phyloP scores from a whole-genome alignment of 1,140 invertebrate genomes.

The Agrypnia vestita region DNA sequence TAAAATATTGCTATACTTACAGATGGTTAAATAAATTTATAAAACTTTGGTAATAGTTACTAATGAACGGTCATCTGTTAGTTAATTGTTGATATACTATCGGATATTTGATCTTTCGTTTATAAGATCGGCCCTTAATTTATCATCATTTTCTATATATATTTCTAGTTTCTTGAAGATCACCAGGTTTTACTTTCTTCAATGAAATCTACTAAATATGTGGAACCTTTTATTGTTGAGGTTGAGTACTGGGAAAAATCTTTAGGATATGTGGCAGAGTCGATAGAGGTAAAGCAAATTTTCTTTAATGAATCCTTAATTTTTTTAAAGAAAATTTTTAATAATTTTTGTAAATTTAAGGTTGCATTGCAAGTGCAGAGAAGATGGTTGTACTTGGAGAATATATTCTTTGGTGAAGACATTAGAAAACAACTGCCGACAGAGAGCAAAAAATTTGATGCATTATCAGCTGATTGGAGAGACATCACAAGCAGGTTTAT shows the following conservation, averaged over 20 bases:
- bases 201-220: slow-evolving; percentile 90
- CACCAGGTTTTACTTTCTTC: slow-evolving; percentile 83
- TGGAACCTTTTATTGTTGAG: slow-evolving; percentile 85
- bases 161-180: slow-evolving; percentile 77
- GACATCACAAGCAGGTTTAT: slow-evolving; percentile 77
- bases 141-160: slow-evolving; percentile 13
- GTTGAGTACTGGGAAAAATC: slow-evolving; percentile 89
- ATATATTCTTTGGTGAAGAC: slow-evolving; percentile 89
- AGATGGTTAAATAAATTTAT: no score
- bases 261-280: slow-evolving; percentile 84
- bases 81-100: no score
- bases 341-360: slow-evolving; percentile 49
- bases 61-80: no score
- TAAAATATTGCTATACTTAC: no score
- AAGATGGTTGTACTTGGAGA: slow-evolving; percentile 88
- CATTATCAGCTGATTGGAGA: slow-evolving; percentile 81
- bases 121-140: no score
- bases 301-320: background rate
- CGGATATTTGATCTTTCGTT: no score
- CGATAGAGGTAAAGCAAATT: slow-evolving; percentile 75
- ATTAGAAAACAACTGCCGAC: slow-evolving; percentile 87
- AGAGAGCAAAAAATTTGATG: slow-evolving; percentile 84
- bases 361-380: slow-evolving; percentile 83
- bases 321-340: background rate
- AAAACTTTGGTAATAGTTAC: no score